Conservation (phyloP, 2,888 invertebrate species). For the Tetragnatha montana region DNA sequence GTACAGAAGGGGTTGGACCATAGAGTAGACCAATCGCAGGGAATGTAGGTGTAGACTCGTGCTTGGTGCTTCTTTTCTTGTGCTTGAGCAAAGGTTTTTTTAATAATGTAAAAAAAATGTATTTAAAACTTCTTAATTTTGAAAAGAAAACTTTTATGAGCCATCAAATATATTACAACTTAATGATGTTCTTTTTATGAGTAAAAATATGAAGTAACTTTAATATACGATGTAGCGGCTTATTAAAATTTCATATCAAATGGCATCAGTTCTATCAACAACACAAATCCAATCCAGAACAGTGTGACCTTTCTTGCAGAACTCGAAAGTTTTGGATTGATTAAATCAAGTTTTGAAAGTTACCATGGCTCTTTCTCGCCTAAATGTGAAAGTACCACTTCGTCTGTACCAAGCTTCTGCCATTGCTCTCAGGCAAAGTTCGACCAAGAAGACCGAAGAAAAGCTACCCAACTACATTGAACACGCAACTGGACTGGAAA, state of each 20-base stretch:
- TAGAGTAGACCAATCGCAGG: no score
- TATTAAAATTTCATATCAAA: background rate
- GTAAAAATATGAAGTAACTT: background rate
- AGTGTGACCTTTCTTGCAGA: constrained; percentile 36
- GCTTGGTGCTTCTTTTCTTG: no score
- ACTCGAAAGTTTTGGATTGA: background rate
- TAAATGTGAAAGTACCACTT: constrained; percentile 18
- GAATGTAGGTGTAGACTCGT: no score
- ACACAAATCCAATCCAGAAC: background rate
- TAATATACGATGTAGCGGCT: background rate
- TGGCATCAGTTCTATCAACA: background rate
- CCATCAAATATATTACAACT: no score
- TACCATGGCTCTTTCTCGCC: constrained; percentile 43
- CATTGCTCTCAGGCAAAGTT: constrained; percentile 50
- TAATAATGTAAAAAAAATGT: no score
- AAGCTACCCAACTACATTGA: constrained; percentile 90
- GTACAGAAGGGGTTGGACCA: no score
- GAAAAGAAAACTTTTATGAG: no score
- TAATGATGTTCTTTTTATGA: no score
- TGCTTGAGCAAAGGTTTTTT: no score
- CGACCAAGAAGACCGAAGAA: constrained; percentile 16
- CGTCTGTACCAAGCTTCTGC: constrained; percentile 49
- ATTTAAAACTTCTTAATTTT: no score
- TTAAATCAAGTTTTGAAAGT: background rate
- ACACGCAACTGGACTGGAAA: constrained; percentile 94